Evolutionary conservation across 2,113 vertebrate species (phyloP).

Genomic region (Megaleporinus macrocephalus): DNA sequence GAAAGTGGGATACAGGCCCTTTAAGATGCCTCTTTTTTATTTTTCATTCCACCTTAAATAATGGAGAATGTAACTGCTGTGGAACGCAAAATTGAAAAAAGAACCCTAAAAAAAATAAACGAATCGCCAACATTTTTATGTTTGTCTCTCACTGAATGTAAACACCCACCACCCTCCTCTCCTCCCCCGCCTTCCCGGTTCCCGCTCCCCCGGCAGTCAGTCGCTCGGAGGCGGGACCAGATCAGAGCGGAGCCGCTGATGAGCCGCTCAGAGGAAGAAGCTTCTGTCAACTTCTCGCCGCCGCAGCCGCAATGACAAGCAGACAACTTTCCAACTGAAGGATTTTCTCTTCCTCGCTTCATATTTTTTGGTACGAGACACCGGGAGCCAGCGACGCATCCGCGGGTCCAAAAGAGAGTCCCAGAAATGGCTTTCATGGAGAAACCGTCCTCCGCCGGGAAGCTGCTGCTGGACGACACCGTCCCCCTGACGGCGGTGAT

Average conservation of each 20-base stretch:
- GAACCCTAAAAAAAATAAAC: too few species aligned
- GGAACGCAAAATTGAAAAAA: neutral
- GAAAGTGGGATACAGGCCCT: too few species aligned
- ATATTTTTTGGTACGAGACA: neutral
- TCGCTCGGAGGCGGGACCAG: conserved; percentile 36
- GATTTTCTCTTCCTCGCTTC: neutral
- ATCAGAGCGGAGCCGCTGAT: neutral
- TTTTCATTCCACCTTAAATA: too few species aligned
- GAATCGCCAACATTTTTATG: too few species aligned
- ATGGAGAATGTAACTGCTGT: neutral
- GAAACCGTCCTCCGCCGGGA: conserved; percentile 79
- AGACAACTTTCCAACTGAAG: neutral
- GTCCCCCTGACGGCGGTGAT: conserved; percentile 87
- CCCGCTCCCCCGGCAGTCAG: neutral
- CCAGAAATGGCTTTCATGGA: conserved; percentile 89
- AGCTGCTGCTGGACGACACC: conserved; percentile 90
- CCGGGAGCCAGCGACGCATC: too few species aligned
- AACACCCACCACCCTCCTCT: too few species aligned
- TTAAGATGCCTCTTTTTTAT: too few species aligned
- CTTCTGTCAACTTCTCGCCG: neutral
- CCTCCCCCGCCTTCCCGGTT: too few species aligned
- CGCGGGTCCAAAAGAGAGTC: conserved; percentile 13
- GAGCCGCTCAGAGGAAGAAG: neutral
- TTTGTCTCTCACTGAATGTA: too few species aligned
- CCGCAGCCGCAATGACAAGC: conserved; percentile 17